Percentiles rank a stretch among this genome's conserved stretches.
Conservation (phyloP, 2,888 invertebrate genomes). For the Acrobasis repandana region DNA sequence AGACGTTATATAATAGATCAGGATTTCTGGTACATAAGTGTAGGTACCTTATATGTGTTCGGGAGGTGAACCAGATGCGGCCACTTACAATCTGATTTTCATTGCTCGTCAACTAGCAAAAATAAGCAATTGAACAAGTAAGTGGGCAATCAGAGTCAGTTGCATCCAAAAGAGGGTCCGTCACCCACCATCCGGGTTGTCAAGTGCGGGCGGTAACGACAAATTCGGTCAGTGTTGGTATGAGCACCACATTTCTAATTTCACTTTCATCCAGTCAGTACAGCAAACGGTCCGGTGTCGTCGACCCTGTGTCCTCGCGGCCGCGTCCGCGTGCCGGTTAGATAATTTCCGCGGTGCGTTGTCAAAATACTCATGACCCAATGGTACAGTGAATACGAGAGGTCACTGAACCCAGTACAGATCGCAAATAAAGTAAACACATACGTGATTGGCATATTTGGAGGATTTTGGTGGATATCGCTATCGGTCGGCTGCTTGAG, state of each 20-base stretch:
- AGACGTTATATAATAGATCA: no score
- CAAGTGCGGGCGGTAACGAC: conserved; percentile 40
- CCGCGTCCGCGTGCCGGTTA: conserved; percentile 80
- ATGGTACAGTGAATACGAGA: conserved; percentile 77
- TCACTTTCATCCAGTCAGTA: conserved; percentile 73
- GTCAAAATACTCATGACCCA: conserved; percentile 82
- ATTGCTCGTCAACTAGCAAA: conserved; percentile 1
- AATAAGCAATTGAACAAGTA: conserved; percentile 19
- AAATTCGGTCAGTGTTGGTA: conserved; percentile 59
- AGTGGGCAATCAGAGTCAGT: conserved; percentile 22
- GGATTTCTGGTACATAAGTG: neutral
- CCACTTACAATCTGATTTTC: neutral
- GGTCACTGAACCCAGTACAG: conserved; percentile 61
- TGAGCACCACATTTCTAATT: conserved; percentile 62
- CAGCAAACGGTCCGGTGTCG: conserved; percentile 66
- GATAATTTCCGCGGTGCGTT: conserved; percentile 81
- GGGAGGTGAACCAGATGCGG: neutral
- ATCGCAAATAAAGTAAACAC: conserved; percentile 33
- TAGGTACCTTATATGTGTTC: neutral
- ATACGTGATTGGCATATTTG: conserved; percentile 51
- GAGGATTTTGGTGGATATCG: conserved; percentile 39
- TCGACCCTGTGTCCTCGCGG: conserved; percentile 75
- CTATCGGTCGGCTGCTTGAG: conserved; percentile 55
- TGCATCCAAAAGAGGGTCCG: conserved; percentile 14
- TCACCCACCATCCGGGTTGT: neutral